phyloP scores from a whole-genome alignment of 2,888 invertebrate species.

The Yponomeuta malinellus region DNA sequence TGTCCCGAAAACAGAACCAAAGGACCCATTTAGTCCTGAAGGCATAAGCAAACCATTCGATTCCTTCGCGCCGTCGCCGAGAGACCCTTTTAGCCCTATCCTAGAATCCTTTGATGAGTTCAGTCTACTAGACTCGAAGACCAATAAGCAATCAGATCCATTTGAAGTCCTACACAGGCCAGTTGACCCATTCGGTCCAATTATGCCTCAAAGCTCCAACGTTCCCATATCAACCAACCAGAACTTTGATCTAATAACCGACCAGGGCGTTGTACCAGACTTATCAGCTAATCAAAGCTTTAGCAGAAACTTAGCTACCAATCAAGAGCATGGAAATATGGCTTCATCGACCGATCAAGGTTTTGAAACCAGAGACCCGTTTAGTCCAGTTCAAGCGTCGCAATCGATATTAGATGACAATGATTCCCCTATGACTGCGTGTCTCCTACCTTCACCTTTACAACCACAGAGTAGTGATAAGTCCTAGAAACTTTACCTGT shows the following conservation, averaged over 20 bases:
- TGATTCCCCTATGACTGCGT: slow-evolving; percentile 60
- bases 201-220: neutral
- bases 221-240: neutral
- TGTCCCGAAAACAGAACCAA: slow-evolving; percentile 45
- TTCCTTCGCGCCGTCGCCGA: slow-evolving; percentile 27
- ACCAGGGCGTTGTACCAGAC: neutral
- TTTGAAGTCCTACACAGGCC: slow-evolving; percentile 52
- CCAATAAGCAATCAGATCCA: slow-evolving; percentile 35
- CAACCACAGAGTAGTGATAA: slow-evolving; percentile 58
- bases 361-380: slow-evolving; percentile 25
- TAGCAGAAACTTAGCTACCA: neutral
- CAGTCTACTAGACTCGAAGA: slow-evolving; percentile 40
- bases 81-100: slow-evolving; percentile 28
- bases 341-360: neutral
- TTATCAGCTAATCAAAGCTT: neutral
- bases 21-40: slow-evolving; percentile 77
- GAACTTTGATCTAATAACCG: neutral
- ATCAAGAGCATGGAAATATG: neutral
- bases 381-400: slow-evolving; percentile 24
- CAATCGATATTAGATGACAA: slow-evolving; percentile 58
- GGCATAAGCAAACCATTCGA: slow-evolving; percentile 46
- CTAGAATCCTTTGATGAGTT: slow-evolving; percentile 59
- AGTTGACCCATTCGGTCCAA: slow-evolving; percentile 17
- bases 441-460: slow-evolving; percentile 76
- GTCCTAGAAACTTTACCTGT: slow-evolving; percentile 23